phyloP scores from a whole-genome alignment of 2,888 invertebrate species.

The Agrilus mali region DNA sequence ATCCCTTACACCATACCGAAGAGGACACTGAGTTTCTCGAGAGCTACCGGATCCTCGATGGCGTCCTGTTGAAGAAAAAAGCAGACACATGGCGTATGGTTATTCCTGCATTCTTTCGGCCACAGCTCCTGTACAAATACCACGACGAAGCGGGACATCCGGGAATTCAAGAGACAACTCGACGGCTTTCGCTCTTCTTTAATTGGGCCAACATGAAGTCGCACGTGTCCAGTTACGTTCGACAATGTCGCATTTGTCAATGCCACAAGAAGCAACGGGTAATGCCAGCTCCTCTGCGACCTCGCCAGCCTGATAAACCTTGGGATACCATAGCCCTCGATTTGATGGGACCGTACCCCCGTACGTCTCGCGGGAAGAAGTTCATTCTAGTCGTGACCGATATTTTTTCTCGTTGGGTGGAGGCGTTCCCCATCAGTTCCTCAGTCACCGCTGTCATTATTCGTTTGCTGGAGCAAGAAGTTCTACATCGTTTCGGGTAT shows the following conservation, averaged over 20 bases:
- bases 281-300: slow-evolving; percentile 3
- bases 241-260: slow-evolving; percentile 5
- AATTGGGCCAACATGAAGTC: slow-evolving; percentile 7
- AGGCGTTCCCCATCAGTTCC: slow-evolving; percentile 11
- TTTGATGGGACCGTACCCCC: slow-evolving; percentile 8
- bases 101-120: background rate
- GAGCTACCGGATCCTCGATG: background rate
- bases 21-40: too few relatives aligned
- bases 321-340: slow-evolving; percentile 8
- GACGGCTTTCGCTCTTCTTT: slow-evolving; percentile 4
- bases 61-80: background rate
- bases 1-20: too few relatives aligned
- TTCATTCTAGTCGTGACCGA: slow-evolving; percentile 14
- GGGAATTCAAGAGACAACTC: slow-evolving; percentile 13
- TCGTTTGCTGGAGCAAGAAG: slow-evolving; percentile 5
- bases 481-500: slow-evolving; percentile 8
- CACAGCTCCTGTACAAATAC: slow-evolving; percentile 2
- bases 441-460: slow-evolving; percentile 3
- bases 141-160: slow-evolving; percentile 15
- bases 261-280: too few relatives aligned
- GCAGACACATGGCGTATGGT: background rate
- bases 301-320: slow-evolving; percentile 4
- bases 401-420: slow-evolving; percentile 15
- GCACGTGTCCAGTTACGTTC: slow-evolving; percentile 14
- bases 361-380: slow-evolving; percentile 4